Base-by-base conservation (phyloP, 2,797 vertebrate species). In the Brachyalestes nurse region DNA sequence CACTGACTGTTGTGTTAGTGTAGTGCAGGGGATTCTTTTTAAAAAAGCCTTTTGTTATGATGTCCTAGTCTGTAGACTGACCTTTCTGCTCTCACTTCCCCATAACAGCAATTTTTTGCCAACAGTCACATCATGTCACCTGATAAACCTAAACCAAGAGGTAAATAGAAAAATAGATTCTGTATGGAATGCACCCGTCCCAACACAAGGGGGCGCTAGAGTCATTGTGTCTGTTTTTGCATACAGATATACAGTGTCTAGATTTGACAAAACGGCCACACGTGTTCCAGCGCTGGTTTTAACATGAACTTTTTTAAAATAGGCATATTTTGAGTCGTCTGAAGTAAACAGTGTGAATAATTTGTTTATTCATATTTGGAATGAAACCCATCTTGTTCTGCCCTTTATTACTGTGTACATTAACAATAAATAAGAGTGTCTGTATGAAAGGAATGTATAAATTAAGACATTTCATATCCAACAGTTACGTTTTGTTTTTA, bases 161-260 rank as follows among this genome's bases (percentile, higher is more conserved):
- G 70, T 81, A 73, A 75, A 75, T 84, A 85, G 82, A 85, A 85
- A 87, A 87, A 93, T 93, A 93, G 85, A 91, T 92, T 91, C 90
- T 88, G 90, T 91, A 90, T 86, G 93, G 89, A 90, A 90, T 86
- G 87, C 88, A 66, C 25, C 82, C 80, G 84, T 87, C 86, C 84
- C 80, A 87, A 87, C 87, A 57, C 75, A 83, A 80, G 23, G 87
- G 90, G 91, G 83, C 90, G 92, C 92, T 90, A 89, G 90, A 87
- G 82, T 91, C 79, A 80, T 81, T 87, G 87, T 86, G 88, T 90
- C 88, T 76, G 82, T 64, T 87, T 87, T 89, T 86, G 87, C 87
- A 84, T 83, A 85, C 89, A 80, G 67, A 86, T 67, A 82, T 85
- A 78, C 81, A 86, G 72, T 72, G 69, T 78, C 82, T 85, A 77